A percentile compares a stretch with the other conserved stretches of the same genome.
These are phyloP conservation scores for Bos javanicus DNA, from an alignment of 2,113 vertebrate species.

Conservation along the genomic window DNA sequence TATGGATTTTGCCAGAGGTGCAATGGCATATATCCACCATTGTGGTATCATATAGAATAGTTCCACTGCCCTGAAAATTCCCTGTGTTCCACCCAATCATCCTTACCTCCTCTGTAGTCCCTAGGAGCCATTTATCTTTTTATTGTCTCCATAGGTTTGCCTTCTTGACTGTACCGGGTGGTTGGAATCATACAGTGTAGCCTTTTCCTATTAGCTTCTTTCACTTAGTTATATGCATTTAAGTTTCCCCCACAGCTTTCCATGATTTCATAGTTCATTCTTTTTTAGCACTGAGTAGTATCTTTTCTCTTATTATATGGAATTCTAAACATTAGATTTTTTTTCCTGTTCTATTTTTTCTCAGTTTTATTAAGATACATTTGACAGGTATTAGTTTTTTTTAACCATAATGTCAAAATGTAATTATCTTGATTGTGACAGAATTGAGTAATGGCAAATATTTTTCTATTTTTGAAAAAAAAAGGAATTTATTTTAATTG, in stretches of 20 bases:
- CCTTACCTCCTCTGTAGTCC: neutral
- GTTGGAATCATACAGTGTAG: neutral
- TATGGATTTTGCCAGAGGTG: neutral
- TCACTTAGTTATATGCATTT: neutral
- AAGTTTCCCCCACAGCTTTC: neutral
- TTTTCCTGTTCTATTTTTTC: neutral
- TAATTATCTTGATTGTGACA: neutral
- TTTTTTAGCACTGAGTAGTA: neutral
- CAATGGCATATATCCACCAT: neutral
- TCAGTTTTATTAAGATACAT: neutral
- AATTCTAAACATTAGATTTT: neutral
- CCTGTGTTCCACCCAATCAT: neutral
- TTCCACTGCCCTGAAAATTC: neutral
- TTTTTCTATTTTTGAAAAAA: constrained; percentile 14
- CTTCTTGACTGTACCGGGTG: neutral
- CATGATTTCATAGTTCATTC: neutral
- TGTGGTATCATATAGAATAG: neutral
- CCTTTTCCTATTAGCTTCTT: neutral
- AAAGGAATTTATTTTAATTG: neutral
- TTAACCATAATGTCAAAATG: neutral
- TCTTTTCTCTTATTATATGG: neutral
- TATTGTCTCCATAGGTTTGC: neutral
- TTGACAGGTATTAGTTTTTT: neutral
- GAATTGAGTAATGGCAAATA: neutral
- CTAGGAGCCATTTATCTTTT: neutral